phyloP scores from a whole-genome alignment of 2,113 vertebrate genomes.

The Ophthalmolycus amberensis region DNA sequence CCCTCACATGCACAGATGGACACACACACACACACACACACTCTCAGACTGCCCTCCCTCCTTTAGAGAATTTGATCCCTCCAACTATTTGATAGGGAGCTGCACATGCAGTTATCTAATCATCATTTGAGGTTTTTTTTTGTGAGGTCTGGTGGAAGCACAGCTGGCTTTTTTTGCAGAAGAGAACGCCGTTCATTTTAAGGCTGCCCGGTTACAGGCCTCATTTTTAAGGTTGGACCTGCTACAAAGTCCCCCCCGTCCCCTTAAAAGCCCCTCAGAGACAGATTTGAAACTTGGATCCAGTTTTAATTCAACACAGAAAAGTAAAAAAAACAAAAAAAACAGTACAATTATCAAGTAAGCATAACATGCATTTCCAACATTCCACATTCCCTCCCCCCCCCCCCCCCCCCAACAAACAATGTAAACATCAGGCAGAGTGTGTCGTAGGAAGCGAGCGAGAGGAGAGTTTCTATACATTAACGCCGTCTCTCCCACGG shows the following conservation, averaged over 20 bases:
- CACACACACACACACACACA: constrained; percentile 30
- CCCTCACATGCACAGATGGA: constrained; percentile 71
- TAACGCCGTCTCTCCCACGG: constrained; percentile 30
- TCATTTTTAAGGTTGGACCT: constrained; percentile 44
- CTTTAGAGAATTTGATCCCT: constrained; percentile 77
- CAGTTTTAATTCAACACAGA: constrained; percentile 70
- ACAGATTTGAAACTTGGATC: constrained; percentile 28
- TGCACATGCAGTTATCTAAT: constrained; percentile 76
- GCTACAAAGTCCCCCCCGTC: not conserved
- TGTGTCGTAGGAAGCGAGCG: constrained; percentile 20
- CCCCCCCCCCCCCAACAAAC: no score
- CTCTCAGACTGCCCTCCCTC: constrained; percentile 45
- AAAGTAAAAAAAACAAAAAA: constrained; percentile 24
- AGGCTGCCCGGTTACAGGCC: constrained; percentile 47
- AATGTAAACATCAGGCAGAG: constrained; percentile 74
- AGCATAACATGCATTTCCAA: constrained; percentile 59
- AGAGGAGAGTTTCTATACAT: constrained; percentile 49
- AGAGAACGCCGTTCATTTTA: constrained; percentile 50
- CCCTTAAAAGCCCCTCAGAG: not conserved
- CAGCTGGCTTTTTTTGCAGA: constrained; percentile 63
- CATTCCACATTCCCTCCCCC: constrained; percentile 19
- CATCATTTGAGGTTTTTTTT: constrained; percentile 4
- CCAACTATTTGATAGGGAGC: constrained; percentile 74
- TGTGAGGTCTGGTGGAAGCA: constrained; percentile 28
- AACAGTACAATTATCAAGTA: constrained; percentile 58